Evolutionary conservation across 1,140 invertebrate genomes (phyloP).

Genomic region (Dryas iulia): DNA sequence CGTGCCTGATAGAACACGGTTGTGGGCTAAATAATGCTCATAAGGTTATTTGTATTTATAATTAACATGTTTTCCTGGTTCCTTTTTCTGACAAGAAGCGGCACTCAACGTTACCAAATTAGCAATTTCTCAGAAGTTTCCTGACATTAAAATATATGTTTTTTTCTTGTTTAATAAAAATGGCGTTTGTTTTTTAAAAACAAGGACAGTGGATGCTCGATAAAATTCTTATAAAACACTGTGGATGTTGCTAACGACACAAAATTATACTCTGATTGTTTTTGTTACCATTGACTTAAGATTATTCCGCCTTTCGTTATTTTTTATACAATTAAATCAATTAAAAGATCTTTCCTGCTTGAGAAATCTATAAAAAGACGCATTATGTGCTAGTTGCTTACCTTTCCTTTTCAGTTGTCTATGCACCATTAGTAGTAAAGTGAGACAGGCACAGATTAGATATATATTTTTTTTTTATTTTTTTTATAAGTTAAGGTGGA

Average conservation of each 20-base stretch:
- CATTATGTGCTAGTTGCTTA: not conserved
- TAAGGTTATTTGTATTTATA: too few species aligned
- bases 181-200: too few species aligned
- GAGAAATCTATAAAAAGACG: constrained; percentile 18
- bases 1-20: not conserved
- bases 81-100: too few species aligned
- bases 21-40: too few species aligned
- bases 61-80: too few species aligned
- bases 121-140: too few species aligned
- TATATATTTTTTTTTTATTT: constrained; percentile 13
- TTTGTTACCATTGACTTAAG: constrained; percentile 19
- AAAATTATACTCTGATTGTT: not conserved
- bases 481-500: constrained; percentile 22
- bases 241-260: constrained; percentile 24
- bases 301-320: constrained; percentile 23
- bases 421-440: not conserved
- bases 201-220: too few species aligned
- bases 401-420: not conserved
- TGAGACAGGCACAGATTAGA: constrained; percentile 11
- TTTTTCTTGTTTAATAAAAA: not conserved
- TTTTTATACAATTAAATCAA: constrained; percentile 28
- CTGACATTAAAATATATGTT: not conserved
- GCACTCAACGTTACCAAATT: too few species aligned
- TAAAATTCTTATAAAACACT: not conserved
- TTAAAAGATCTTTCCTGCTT: constrained; percentile 24